Conservation (phyloP, 2,113 vertebrate genomes). For the Anolis sagrei region DNA sequence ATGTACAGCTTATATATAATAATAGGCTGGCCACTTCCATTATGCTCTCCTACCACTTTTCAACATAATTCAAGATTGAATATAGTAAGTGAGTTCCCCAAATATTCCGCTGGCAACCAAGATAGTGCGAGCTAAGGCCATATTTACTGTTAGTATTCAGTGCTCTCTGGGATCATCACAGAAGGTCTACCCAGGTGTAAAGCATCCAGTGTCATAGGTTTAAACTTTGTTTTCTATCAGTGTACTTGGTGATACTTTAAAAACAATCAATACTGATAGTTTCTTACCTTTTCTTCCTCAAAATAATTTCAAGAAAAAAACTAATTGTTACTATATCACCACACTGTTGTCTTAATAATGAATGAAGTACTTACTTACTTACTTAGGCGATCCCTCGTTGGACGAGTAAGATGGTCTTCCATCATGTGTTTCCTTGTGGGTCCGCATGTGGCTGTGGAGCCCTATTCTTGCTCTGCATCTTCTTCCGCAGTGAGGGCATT, state of each 20-base stretch:
- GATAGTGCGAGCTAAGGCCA: not conserved
- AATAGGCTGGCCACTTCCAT: not conserved
- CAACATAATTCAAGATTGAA: not conserved
- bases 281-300: not conserved
- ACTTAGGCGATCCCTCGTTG: no score
- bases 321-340: not conserved
- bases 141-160: not conserved
- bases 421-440: no score
- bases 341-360: not conserved
- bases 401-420: no score
- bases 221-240: not conserved
- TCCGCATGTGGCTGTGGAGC: no score
- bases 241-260: not conserved
- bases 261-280: not conserved
- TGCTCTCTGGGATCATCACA: not conserved
- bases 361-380: no score
- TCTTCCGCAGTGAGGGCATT: no score
- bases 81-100: not conserved
- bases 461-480: no score
- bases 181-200: no score
- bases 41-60: not conserved
- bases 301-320: not conserved
- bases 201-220: not conserved
- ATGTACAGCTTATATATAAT: not conserved
- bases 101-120: not conserved